Conservation (phyloP, 1,140 invertebrate genomes). For the Pseudomyrmex gracilis region DNA sequence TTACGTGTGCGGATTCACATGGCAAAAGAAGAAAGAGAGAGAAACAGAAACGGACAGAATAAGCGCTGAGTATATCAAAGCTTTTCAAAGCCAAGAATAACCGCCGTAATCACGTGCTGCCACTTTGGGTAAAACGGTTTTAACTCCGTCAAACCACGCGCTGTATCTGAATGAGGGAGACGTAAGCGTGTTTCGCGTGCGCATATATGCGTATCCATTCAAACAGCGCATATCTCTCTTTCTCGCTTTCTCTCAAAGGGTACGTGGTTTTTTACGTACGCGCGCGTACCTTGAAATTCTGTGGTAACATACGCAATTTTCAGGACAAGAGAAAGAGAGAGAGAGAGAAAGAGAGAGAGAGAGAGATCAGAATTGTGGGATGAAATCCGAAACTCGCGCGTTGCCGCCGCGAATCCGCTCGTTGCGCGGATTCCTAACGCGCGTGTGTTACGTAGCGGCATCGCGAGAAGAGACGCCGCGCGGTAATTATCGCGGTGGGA, state of each 20-base stretch:
- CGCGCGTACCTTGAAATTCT: constrained; percentile 19
- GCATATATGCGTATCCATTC: constrained; percentile 56
- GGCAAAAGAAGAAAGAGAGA: background rate
- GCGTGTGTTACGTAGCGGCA: constrained; percentile 21
- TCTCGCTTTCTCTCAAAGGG: background rate
- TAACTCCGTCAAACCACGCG: constrained; percentile 56
- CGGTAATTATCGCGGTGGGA: constrained; percentile 35
- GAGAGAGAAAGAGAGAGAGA: too few relatives aligned
- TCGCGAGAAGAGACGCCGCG: background rate
- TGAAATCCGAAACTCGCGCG: constrained; percentile 41
- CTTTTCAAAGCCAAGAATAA: constrained; percentile 66
- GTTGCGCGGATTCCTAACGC: constrained; percentile 20
- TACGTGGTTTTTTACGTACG: constrained; percentile 58
- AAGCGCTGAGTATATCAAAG: constrained; percentile 34
- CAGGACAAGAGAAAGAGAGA: constrained; percentile 1
- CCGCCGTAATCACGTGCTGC: constrained; percentile 67
- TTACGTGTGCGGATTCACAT: constrained; percentile 61
- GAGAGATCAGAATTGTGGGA: background rate
- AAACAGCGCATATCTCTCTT: constrained; percentile 27
- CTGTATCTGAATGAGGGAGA: constrained; percentile 38
- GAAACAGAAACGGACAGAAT: background rate
- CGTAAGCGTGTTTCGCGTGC: constrained; percentile 44
- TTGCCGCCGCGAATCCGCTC: background rate
- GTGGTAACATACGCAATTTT: constrained; percentile 42
- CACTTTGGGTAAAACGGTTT: constrained; percentile 71